A percentile compares a stretch with the other conserved stretches of the same genome.
Conservation (phyloP, 2,113 vertebrate genomes). For the Eubucco bourcierii region DNA sequence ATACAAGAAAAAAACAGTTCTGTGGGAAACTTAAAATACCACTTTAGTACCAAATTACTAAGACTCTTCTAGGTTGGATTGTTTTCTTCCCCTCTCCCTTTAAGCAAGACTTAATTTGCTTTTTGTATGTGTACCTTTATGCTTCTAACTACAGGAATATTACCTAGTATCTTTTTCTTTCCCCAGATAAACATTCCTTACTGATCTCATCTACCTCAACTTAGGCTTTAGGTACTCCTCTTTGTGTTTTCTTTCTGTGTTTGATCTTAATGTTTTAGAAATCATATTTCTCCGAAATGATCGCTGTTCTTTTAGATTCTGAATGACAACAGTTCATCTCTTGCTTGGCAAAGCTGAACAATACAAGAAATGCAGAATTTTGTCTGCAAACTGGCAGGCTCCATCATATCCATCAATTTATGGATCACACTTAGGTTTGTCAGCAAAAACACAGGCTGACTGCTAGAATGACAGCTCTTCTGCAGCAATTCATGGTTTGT, state of each 20-base stretch:
- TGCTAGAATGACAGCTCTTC: slow-evolving; percentile 3
- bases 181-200: background rate
- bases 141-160: background rate
- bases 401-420: background rate
- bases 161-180: background rate
- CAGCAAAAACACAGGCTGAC: slow-evolving; percentile 22
- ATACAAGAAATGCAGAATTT: background rate
- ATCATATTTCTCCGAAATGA: background rate
- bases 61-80: background rate
- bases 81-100: background rate
- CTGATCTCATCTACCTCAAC: background rate
- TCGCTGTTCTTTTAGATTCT: background rate
- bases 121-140: background rate
- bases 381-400: background rate
- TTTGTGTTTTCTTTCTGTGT: background rate
- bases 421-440: slow-evolving; percentile 2
- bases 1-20: background rate
- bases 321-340: background rate
- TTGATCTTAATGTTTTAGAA: background rate
- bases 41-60: background rate
- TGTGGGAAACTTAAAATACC: background rate
- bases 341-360: background rate
- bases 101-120: background rate
- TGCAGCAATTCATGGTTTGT: background rate
- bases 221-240: background rate